These are phyloP conservation scores for Napeogenes inachia DNA, from an alignment of 2,888 invertebrate genomes.

Conservation along the genomic window DNA sequence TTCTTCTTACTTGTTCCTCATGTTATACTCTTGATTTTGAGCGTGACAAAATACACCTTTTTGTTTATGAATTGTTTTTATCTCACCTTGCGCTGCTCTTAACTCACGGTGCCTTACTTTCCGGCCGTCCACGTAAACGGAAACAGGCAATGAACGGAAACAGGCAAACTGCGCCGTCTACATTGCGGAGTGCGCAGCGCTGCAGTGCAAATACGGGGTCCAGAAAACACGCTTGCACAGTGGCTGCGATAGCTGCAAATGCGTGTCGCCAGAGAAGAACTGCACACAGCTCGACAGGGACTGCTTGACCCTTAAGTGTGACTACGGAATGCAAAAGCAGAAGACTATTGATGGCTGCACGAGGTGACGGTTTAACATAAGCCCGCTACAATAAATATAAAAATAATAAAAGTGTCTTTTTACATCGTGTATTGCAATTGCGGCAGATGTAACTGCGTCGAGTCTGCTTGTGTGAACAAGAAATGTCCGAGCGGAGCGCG, in stretches of 20 bases:
- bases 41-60: too few relatives aligned
- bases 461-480: conserved; percentile 83
- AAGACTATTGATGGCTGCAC: conserved; percentile 48
- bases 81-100: not conserved
- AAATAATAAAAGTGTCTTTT: not conserved
- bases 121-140: conserved; percentile 22
- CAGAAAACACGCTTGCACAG: conserved; percentile 64
- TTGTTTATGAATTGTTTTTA: too few relatives aligned
- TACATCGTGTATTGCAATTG: not conserved
- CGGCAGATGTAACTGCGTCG: conserved; percentile 52
- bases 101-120: not conserved
- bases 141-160: conserved; percentile 41
- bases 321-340: conserved; percentile 79
- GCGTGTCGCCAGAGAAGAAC: conserved; percentile 50
- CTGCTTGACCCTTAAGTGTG: conserved; percentile 82
- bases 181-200: conserved; percentile 78
- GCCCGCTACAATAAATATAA: not conserved
- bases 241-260: conserved; percentile 83
- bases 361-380: conserved; percentile 37
- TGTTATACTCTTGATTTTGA: too few relatives aligned
- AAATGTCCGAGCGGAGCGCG: conserved; percentile 80
- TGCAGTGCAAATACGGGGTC: conserved; percentile 85
- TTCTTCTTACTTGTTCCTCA: too few relatives aligned
- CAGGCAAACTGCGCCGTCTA: conserved; percentile 72
- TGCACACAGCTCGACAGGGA: conserved; percentile 79